Evolutionary conservation across 2,888 invertebrate species (phyloP).

Genomic region (Epicampocera succincta): DNA sequence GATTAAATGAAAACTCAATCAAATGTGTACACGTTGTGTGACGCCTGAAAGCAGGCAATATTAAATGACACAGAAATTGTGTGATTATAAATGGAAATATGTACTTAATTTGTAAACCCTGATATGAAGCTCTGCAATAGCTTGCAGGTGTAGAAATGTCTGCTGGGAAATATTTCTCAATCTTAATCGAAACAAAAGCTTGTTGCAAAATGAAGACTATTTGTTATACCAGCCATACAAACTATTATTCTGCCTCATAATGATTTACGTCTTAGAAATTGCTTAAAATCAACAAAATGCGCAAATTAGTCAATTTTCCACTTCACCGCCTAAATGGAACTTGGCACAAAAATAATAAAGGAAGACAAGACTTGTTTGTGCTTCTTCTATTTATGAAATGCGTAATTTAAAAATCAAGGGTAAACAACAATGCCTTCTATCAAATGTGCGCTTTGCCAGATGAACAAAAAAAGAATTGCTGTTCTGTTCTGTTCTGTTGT

Average conservation of each 20-base stretch:
- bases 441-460: slow-evolving; percentile 20
- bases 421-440: background rate
- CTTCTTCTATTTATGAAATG: background rate
- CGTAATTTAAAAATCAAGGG: background rate
- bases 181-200: too few relatives aligned
- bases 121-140: too few relatives aligned
- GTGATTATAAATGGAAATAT: too few relatives aligned
- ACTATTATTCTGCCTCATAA: background rate
- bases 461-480: background rate
- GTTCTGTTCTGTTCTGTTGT: slow-evolving; percentile 22
- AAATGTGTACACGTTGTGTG: too few relatives aligned
- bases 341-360: background rate
- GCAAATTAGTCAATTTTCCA: slow-evolving; percentile 62
- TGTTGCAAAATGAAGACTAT: too few relatives aligned
- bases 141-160: too few relatives aligned
- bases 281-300: slow-evolving; percentile 22
- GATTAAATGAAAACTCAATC: too few relatives aligned
- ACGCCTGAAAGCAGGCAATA: too few relatives aligned
- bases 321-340: slow-evolving; percentile 30
- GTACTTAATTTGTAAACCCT: too few relatives aligned
- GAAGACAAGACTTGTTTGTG: background rate
- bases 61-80: too few relatives aligned
- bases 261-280: background rate
- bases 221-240: too few relatives aligned
- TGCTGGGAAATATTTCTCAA: too few relatives aligned